A percentile compares a stretch with the other conserved stretches of the same genome.
Evolutionary conservation across 2,888 invertebrate genomes (phyloP).

Genomic region (Dynastes maya): DNA sequence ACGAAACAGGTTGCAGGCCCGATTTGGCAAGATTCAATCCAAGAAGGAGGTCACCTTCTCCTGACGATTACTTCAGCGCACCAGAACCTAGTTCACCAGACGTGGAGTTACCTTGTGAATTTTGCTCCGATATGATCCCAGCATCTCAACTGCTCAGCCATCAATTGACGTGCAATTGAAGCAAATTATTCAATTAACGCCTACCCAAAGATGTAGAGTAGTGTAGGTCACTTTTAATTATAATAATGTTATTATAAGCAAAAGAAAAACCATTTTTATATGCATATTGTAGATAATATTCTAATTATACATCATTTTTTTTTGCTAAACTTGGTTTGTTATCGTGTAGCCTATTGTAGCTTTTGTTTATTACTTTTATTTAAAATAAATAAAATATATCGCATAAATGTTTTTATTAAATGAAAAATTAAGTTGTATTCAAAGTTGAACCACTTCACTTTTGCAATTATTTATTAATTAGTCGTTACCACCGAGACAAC

Average conservation of each 20-base stretch:
- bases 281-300: slow-evolving; percentile 11
- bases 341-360: neutral
- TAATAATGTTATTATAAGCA: neutral
- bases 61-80: slow-evolving; percentile 61
- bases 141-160: slow-evolving; percentile 73
- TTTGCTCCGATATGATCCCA: slow-evolving; percentile 73
- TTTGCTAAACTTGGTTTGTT: slow-evolving; percentile 13
- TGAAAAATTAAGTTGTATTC: too few relatives aligned
- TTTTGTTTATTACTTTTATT: too few relatives aligned
- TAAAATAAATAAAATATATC: too few relatives aligned
- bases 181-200: neutral
- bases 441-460: too few relatives aligned
- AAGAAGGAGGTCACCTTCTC: slow-evolving; percentile 59
- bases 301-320: neutral
- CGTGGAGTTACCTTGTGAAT: slow-evolving; percentile 75
- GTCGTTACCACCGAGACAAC: too few relatives aligned
- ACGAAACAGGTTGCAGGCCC: slow-evolving; percentile 71
- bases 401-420: too few relatives aligned
- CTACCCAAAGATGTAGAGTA: neutral
- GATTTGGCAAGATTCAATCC: slow-evolving; percentile 67
- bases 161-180: slow-evolving; percentile 70
- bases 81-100: slow-evolving; percentile 64
- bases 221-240: neutral
- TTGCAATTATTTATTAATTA: too few relatives aligned
- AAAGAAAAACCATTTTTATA: slow-evolving; percentile 20